Base-by-base conservation (phyloP, 2,113 vertebrate genomes). In the Scomber japonicus region DNA sequence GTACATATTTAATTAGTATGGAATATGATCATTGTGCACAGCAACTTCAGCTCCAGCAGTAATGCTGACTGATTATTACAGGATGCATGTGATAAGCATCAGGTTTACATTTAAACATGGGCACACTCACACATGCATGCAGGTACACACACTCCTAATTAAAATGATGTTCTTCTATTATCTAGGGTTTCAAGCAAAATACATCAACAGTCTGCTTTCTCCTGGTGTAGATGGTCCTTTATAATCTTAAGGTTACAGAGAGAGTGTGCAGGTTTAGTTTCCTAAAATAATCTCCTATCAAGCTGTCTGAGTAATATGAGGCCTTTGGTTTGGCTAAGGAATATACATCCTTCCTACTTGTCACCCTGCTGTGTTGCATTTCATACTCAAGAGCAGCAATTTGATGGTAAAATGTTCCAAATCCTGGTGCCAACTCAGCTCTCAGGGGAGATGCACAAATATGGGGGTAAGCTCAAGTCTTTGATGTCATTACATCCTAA, bases 401-500 rank as follows among this genome's bases (percentile, higher is more conserved):
- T 85, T 77, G n/a, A 76, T 71, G 78, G 63, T 67, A 67, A 83
- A 86, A 77, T 64, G 30, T 81, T 86, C 68, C 73, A 82, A 88
- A 85, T 82, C 66, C 69, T 30, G 61, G 61, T 85, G 68, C 76
- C 66, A 77, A 76, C 30, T 87, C 61, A 83, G 46, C 60, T 82
- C 80, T 64, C 30, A 2, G 64, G 51, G 71, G 67, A 85, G 62
- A 80, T 13, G 11, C 61, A 85, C 54, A 75, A 89, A 79, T 78
- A 85, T 68, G 69, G 21, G 63, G 49, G 21, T 79, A 65, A 81
- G 75, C 67, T 80, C 19, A 63, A 56, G 49, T 65, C 69, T 91
- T 88, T 83, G 73, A 90, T 87, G 78, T 86, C 60, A 86, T 88
- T 83, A 84, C 57, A 74, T 80, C 82, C 68, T n/a, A 56, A 84